A percentile compares a stretch with the other conserved stretches of the same genome.
These are phyloP conservation scores for Dusona sp. DNA, from an alignment of 2,888 invertebrate genomes.

Conservation along the genomic window DNA sequence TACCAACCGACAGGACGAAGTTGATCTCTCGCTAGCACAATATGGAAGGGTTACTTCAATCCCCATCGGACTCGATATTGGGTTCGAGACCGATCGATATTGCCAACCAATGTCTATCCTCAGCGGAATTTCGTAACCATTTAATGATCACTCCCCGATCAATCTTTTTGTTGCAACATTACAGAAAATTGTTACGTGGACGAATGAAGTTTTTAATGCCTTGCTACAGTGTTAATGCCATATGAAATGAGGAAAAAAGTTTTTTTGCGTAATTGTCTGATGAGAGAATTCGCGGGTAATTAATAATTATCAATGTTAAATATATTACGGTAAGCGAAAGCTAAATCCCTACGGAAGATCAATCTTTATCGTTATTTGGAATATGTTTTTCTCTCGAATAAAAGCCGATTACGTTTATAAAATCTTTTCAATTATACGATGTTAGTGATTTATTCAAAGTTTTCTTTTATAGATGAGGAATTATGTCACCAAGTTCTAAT, in stretches of 20 bases:
- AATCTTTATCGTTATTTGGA: background rate
- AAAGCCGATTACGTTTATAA: background rate
- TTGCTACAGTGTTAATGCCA: too few relatives aligned
- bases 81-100: conserved; percentile 39
- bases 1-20: conserved; percentile 40
- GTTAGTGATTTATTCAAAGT: background rate
- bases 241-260: too few relatives aligned
- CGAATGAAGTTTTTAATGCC: background rate
- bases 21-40: conserved; percentile 14
- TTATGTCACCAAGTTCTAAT: background rate
- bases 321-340: too few relatives aligned
- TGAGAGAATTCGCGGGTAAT: background rate
- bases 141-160: background rate
- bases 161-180: background rate
- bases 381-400: background rate
- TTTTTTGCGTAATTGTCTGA: background rate
- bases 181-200: background rate
- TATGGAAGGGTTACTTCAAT: conserved; percentile 27
- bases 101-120: background rate
- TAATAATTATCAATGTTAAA: too few relatives aligned
- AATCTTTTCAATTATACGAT: background rate
- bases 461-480: background rate
- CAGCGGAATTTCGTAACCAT: background rate
- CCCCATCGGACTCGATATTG: conserved; percentile 31
- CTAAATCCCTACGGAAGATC: background rate